A percentile compares a stretch with the other conserved stretches of the same genome.
Conservation (phyloP, 1,140 invertebrate genomes). For the Monomorium pharaonis region DNA sequence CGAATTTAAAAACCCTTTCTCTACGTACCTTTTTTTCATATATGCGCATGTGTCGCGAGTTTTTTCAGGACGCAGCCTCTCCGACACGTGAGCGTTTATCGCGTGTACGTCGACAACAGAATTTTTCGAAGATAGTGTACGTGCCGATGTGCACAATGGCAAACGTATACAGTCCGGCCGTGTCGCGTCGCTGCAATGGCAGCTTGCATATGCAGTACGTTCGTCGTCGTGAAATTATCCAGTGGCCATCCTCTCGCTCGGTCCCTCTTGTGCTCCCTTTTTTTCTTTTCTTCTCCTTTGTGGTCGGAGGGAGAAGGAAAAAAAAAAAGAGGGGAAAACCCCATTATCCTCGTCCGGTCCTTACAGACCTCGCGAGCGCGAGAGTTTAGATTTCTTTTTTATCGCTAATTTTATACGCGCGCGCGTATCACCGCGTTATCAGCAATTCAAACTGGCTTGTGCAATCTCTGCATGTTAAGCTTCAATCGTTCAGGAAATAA, state of each 20-base stretch:
- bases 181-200: conserved; percentile 50
- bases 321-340: conserved; percentile 42
- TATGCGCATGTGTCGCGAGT: neutral
- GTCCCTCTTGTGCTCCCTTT: conserved; percentile 12
- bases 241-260: conserved; percentile 41
- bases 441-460: neutral
- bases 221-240: conserved; percentile 63
- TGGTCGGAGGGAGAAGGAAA: neutral
- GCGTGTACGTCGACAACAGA: neutral
- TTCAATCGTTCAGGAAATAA: neutral
- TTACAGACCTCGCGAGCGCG: neutral
- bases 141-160: conserved; percentile 26
- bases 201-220: conserved; percentile 61
- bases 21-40: neutral
- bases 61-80: neutral
- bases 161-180: neutral
- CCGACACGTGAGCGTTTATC: neutral
- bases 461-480: neutral
- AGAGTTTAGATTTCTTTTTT: neutral
- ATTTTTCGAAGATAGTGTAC: conserved; percentile 22
- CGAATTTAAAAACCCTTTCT: neutral
- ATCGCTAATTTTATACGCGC: neutral
- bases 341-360: conserved; percentile 46
- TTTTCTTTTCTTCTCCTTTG: neutral
- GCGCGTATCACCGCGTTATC: neutral